phyloP scores from a whole-genome alignment of 2,888 invertebrate species.

The Lordiphosa andalusiaca region DNA sequence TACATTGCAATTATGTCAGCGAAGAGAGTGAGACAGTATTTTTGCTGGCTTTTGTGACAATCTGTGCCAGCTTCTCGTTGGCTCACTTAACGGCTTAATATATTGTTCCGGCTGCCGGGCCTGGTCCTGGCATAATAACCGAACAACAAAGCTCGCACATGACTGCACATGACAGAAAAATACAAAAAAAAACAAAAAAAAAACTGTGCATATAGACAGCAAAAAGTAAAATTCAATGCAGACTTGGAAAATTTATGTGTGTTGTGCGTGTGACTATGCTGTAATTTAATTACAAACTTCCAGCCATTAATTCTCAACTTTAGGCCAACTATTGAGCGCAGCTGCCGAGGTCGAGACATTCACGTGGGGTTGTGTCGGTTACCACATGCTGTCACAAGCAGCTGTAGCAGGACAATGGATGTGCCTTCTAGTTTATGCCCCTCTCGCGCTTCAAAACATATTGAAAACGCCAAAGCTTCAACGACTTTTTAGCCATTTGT shows the following conservation, averaged over 20 bases:
- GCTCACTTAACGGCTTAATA: constrained; percentile 74
- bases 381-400: constrained; percentile 47
- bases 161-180: constrained; percentile 32
- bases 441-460: constrained; percentile 39
- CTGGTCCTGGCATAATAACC: constrained; percentile 16
- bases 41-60: constrained; percentile 37
- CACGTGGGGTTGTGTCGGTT: constrained; percentile 18
- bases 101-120: constrained; percentile 66
- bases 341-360: constrained; percentile 42
- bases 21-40: constrained; percentile 11
- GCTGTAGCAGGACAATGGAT: constrained; percentile 32
- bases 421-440: constrained; percentile 46
- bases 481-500: constrained; percentile 52
- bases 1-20: constrained; percentile 68
- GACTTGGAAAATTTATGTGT: constrained; percentile 44
- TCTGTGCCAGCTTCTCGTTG: constrained; percentile 51
- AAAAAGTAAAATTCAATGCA: constrained; percentile 49
- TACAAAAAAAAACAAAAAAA: constrained; percentile 16
- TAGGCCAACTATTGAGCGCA: constrained; percentile 57
- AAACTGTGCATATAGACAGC: constrained; percentile 23
- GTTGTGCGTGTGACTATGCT: constrained; percentile 35
- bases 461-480: constrained; percentile 49
- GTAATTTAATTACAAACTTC: constrained; percentile 78
- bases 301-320: constrained; percentile 77
- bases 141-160: constrained; percentile 4